These are phyloP conservation scores for Julus scandinavius DNA, from an alignment of 2,888 invertebrate genomes.

Conservation along the genomic window DNA sequence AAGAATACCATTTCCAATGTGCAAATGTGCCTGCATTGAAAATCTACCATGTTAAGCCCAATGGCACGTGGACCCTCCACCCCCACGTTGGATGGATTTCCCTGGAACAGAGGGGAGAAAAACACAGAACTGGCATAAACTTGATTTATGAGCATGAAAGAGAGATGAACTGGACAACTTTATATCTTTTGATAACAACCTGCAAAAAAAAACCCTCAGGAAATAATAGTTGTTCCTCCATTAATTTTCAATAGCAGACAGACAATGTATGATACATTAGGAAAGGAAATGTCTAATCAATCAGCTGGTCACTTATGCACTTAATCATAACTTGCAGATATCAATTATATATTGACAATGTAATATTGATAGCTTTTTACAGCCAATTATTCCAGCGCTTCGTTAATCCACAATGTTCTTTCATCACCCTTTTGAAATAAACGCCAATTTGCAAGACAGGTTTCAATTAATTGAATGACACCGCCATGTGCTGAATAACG, in stretches of 20 bases:
- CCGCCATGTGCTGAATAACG: neutral
- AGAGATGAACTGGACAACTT: conserved; percentile 33
- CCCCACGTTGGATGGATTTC: neutral
- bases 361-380: neutral
- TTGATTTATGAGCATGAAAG: conserved; percentile 27
- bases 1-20: neutral
- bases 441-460: conserved; percentile 15
- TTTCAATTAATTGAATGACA: neutral
- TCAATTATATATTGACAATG: conserved; percentile 11
- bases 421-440: neutral
- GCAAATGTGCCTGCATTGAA: neutral
- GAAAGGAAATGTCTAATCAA: conserved; percentile 8
- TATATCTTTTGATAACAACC: conserved; percentile 24
- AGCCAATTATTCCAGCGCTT: neutral
- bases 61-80: neutral
- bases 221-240: conserved; percentile 18
- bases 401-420: neutral
- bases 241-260: conserved; percentile 4
- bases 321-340: conserved; percentile 14
- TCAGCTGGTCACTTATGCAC: neutral
- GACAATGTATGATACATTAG: neutral
- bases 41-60: no score
- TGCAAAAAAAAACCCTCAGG: conserved; percentile 2
- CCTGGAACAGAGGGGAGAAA: conserved; percentile 4
- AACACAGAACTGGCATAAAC: conserved; percentile 25